Evolutionary conservation across 2,797 vertebrate genomes (phyloP), one percentile per base, ranked within the genome.

Genomic region (Oreochromis mossambicus): DNA sequence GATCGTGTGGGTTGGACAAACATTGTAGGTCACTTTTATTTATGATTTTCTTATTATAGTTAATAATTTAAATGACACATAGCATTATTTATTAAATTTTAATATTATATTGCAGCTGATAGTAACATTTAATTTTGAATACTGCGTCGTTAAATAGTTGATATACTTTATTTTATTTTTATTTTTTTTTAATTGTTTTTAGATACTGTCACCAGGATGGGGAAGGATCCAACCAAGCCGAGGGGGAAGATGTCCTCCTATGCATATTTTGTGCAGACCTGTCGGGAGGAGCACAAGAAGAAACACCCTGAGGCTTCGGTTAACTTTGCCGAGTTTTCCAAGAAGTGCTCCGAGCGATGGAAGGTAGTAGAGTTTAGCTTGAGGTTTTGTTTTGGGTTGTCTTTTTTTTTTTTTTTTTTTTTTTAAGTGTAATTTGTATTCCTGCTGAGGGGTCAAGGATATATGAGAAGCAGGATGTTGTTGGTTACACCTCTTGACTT

Each of bases 231-330:
- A 83, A 94, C 96, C 91, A 99, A 99, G 95, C 98, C 98, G 6
- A 97, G 97, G 96, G 99, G 99, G 95, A 99, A 99, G 96, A 99
- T 99, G 98, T 99, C 99, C 96, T 99, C 98, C 3, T 99, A 99
- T 82, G 98, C 99, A 54, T 99, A 98, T 94, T 99, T 99, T 95
- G 98, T 99, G 95, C 99, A 99, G 96, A 99, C 98, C 78, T 99
- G 99, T 90, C 97, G 98, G 91, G 98, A 98, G 96, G 98, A 99
- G 94, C 99, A 99, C 92, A 99, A 99, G 97, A 99, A 99, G 96
- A 99, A 99, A 92, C 98, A 99, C 89, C 98, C 99, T 1, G 98
- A 99, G 77, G 98, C 98, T 29, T 97, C 97, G 3, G 99, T 99
- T 88, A 99, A 99, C 96, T 99, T 99, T 88, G 96, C 99, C 10